Conservation (phyloP, 2,113 vertebrate species). For the Ceuthmochares aereus region DNA sequence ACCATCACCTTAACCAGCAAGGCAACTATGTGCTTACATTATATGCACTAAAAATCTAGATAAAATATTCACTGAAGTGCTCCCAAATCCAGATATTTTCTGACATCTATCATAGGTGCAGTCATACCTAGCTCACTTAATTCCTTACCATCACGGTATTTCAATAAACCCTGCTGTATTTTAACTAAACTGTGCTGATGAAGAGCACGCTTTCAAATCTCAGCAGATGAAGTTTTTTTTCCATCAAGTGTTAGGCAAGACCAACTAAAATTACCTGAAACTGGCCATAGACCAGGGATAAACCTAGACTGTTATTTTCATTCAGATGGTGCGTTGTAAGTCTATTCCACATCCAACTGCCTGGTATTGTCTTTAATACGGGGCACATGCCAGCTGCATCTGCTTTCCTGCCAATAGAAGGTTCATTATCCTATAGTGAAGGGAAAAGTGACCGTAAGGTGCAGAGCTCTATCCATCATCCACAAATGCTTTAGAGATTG, state of each 20-base stretch:
- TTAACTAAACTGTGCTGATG: neutral
- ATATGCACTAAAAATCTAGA: neutral
- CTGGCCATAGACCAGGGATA: neutral
- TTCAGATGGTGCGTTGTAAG: neutral
- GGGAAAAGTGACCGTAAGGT: neutral
- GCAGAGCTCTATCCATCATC: neutral
- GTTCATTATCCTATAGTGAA: neutral
- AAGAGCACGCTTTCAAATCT: neutral
- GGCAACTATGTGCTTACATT: neutral
- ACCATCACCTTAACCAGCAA: neutral
- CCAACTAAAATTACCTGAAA: neutral
- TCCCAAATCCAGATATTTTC: neutral
- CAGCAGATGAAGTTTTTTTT: neutral
- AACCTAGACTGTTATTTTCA: neutral
- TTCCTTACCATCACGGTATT: fast-evolving
- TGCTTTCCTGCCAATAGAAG: neutral
- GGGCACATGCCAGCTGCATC: neutral
- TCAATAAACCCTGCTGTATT: neutral
- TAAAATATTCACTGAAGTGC: neutral
- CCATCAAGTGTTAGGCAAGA: neutral
- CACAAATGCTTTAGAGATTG: neutral
- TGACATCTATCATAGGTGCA: neutral
- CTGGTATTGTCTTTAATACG: neutral
- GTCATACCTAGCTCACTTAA: neutral
- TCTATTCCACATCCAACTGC: neutral